These are phyloP conservation scores for Laupala kohalensis DNA, from an alignment of 1,140 invertebrate species.

Conservation along the genomic window DNA sequence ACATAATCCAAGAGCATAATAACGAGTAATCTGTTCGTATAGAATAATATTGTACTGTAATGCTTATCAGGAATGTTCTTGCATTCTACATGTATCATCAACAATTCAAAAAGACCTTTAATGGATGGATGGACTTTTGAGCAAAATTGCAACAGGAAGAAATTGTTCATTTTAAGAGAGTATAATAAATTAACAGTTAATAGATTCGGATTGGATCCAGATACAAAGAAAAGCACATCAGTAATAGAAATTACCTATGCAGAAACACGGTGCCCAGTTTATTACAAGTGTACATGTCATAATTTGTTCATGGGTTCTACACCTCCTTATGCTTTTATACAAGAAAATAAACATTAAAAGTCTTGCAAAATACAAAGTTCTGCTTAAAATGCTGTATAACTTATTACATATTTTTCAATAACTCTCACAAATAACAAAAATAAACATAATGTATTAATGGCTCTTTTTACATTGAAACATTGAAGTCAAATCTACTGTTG, in stretches of 20 bases:
- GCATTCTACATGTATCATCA: constrained; percentile 4
- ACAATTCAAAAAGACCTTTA: constrained; percentile 10
- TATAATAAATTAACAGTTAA: background rate
- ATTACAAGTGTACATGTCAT: too few species aligned
- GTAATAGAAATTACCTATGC: too few species aligned
- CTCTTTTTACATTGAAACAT: too few species aligned
- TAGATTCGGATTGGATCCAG: background rate
- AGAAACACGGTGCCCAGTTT: too few species aligned
- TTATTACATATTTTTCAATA: too few species aligned
- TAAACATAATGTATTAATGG: too few species aligned
- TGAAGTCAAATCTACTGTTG: too few species aligned
- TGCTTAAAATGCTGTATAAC: too few species aligned
- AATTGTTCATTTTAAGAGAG: constrained; percentile 2
- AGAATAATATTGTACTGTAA: constrained; percentile 4
- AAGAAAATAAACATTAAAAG: background rate
- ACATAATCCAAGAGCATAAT: background rate
- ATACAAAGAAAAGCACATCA: background rate
- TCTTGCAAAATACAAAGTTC: background rate
- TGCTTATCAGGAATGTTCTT: constrained; percentile 1
- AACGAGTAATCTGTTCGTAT: background rate
- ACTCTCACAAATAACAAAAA: too few species aligned
- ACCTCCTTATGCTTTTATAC: background rate
- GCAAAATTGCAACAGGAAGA: constrained; percentile 12
- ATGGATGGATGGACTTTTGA: constrained; percentile 10
- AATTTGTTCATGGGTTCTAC: background rate